Evolutionary conservation across 2,888 invertebrate species (phyloP).

Genomic region (Fabriciana adippe): DNA sequence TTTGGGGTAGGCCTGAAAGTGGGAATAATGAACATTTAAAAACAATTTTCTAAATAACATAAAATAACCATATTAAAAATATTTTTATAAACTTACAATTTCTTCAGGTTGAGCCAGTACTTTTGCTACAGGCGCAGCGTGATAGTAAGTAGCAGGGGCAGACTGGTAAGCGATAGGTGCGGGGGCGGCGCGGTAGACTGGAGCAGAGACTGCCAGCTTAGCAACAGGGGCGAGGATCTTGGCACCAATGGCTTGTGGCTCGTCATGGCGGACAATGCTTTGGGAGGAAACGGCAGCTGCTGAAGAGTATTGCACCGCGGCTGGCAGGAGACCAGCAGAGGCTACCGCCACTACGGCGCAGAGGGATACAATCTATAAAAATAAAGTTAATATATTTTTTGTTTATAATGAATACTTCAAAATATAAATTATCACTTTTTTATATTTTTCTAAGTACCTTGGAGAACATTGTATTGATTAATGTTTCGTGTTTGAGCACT

Average conservation of each 20-base stretch:
- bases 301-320: slow-evolving; percentile 59
- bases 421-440: neutral
- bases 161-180: slow-evolving; percentile 58
- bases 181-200: slow-evolving; percentile 45
- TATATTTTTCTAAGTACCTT: slow-evolving; percentile 53
- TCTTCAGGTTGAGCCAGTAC: slow-evolving; percentile 49
- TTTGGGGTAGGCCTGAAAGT: slow-evolving; percentile 54
- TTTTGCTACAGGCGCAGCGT: slow-evolving; percentile 42
- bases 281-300: slow-evolving; percentile 62
- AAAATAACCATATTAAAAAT: neutral
- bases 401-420: neutral
- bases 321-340: slow-evolving; percentile 53
- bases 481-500: slow-evolving; percentile 47
- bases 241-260: slow-evolving; percentile 50
- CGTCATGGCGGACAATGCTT: slow-evolving; percentile 61
- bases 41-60: neutral
- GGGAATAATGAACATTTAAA: neutral
- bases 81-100: slow-evolving; percentile 37
- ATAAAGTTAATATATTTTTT: neutral
- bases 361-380: slow-evolving; percentile 48
- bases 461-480: slow-evolving; percentile 59
- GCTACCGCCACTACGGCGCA: slow-evolving; percentile 51
- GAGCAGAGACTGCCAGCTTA: slow-evolving; percentile 48
- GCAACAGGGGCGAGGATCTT: slow-evolving; percentile 49
- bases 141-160: slow-evolving; percentile 46